Conservation (phyloP, 2,797 vertebrate species). For the Rhinatrema bivittatum region DNA sequence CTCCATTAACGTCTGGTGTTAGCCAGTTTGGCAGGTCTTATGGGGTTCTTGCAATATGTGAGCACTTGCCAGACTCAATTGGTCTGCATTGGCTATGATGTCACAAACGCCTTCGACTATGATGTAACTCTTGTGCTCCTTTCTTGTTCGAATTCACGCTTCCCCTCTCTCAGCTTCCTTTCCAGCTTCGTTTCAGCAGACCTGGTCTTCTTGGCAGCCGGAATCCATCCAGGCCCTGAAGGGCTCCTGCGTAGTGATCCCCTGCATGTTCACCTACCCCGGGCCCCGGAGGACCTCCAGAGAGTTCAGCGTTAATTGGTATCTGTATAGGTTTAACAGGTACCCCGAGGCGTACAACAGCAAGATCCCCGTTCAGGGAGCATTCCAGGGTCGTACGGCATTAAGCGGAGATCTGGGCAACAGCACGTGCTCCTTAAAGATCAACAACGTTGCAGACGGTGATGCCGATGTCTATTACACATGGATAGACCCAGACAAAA, state of each 20-base stretch:
- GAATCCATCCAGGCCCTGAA: conserved; percentile 41
- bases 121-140: background rate
- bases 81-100: no score
- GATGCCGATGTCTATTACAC: conserved; percentile 52
- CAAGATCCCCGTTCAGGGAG: conserved; percentile 27
- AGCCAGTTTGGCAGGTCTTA: no score
- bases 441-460: conserved; percentile 33
- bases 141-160: background rate
- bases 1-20: no score
- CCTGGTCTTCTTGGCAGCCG: conserved; percentile 21
- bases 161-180: background rate
- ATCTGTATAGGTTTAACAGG: conserved; percentile 6
- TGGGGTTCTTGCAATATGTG: no score
- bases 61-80: no score
- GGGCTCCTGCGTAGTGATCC: conserved; percentile 66
- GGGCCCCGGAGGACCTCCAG: no score
- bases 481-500: conserved; percentile 40
- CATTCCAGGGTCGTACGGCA: conserved; percentile 42
- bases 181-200: conserved; percentile 1
- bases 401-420: conserved; percentile 36
- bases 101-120: no score
- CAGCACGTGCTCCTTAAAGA: conserved; percentile 65
- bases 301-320: conserved; percentile 38
- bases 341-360: conserved; percentile 53
- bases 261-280: conserved; percentile 54